Evolutionary conservation across 1,140 invertebrate genomes (phyloP).

Genomic region (Drepana arcuata): DNA sequence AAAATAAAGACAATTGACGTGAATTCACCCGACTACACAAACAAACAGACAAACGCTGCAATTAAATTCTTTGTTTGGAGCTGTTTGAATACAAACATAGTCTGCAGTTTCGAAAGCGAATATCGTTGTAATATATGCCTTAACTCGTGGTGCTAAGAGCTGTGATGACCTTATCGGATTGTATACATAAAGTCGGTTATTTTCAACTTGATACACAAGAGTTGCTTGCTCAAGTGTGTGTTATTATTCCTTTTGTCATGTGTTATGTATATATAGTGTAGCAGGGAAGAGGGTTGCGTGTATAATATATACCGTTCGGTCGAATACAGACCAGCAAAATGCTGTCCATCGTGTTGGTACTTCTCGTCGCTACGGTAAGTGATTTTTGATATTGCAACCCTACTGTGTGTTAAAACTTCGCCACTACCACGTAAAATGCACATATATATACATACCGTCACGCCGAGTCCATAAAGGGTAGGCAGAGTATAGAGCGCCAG

Average conservation of each 20-base stretch:
- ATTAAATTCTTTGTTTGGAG: conserved; percentile 27
- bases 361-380: conserved; percentile 27
- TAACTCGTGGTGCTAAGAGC: too few relatives aligned
- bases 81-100: too few relatives aligned
- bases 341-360: conserved; percentile 29
- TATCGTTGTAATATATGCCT: too few relatives aligned
- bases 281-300: conserved; percentile 8
- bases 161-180: too few relatives aligned
- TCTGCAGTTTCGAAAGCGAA: too few relatives aligned
- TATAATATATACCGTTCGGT: conserved; percentile 41
- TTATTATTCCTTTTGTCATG: conserved; percentile 11
- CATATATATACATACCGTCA: too few relatives aligned
- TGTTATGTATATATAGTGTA: conserved; percentile 29
- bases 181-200: background rate
- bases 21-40: conserved; percentile 14
- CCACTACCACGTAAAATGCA: too few relatives aligned
- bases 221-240: conserved; percentile 22
- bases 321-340: conserved; percentile 27
- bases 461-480: too few relatives aligned
- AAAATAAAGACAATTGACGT: conserved; percentile 17
- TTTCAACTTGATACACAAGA: too few relatives aligned
- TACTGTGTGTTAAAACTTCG: too few relatives aligned
- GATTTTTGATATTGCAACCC: too few relatives aligned
- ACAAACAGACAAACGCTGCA: conserved; percentile 20
- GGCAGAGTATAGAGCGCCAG: too few relatives aligned